A percentile compares a stretch with the other conserved stretches of the same genome.
Evolutionary conservation across 1,140 invertebrate species (phyloP).

Genomic region (Amphibalanus amphitrite): DNA sequence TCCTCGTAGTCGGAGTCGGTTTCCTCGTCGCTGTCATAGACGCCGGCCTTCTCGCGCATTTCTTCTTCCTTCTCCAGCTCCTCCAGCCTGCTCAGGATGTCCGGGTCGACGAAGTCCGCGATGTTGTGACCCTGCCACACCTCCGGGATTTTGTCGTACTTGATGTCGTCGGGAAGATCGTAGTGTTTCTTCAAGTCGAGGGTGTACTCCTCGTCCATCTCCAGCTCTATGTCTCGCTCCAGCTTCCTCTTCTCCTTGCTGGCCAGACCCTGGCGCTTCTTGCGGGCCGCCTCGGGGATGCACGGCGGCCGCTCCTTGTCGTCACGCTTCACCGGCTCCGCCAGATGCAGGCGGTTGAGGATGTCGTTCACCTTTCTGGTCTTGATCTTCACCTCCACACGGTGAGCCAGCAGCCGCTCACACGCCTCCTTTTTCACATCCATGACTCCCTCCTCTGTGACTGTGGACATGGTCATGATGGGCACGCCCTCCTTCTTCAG

Average conservation of each 20-base stretch:
- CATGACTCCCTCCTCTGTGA: constrained; percentile 83
- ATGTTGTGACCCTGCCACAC: constrained; percentile 97
- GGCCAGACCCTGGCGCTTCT: constrained; percentile 25
- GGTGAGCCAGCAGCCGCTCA: constrained; percentile 68
- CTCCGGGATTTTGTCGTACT: constrained; percentile 90
- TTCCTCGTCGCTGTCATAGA: constrained; percentile 71
- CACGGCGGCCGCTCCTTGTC: constrained; percentile 53
- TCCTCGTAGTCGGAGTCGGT: constrained; percentile 64
- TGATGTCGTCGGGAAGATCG: constrained; percentile 72
- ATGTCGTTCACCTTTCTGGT: constrained; percentile 77
- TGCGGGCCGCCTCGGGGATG: constrained; percentile 39
- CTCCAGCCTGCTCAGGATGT: constrained; percentile 88
- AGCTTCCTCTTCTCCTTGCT: constrained; percentile 41
- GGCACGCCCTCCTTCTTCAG: constrained; percentile 45
- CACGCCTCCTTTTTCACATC: constrained; percentile 81
- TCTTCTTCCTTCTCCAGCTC: constrained; percentile 82
- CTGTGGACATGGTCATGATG: constrained; percentile 80
- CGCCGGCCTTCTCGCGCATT: constrained; percentile 58
- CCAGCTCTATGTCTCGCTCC: constrained; percentile 83
- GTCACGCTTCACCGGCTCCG: constrained; percentile 66
- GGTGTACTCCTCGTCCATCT: constrained; percentile 87
- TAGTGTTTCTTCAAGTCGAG: constrained; percentile 94
- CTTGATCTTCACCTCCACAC: constrained; percentile 84
- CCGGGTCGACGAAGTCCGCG: constrained; percentile 92
- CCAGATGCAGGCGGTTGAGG: constrained; percentile 81